Conservation (phyloP, 2,113 vertebrate genomes). For the Periophthalmodon schlosseri region DNA sequence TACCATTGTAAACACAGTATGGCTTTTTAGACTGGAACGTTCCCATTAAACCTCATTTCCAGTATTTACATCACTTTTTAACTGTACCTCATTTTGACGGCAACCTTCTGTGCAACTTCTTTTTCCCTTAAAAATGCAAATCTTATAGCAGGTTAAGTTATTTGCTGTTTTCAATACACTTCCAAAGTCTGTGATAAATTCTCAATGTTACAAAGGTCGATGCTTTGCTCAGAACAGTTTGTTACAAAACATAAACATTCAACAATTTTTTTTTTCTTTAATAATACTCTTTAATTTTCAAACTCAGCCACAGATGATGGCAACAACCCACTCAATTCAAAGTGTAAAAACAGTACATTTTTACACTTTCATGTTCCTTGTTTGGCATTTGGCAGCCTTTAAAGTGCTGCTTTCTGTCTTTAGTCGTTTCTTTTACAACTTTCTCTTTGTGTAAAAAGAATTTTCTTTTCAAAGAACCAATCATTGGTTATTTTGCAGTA, state of each 20-base stretch:
- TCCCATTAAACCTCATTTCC: background rate
- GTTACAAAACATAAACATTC: background rate
- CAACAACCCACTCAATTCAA: background rate
- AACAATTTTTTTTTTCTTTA: background rate
- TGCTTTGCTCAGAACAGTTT: conserved; percentile 13
- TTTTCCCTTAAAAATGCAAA: background rate
- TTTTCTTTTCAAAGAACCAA: background rate
- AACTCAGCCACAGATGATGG: background rate
- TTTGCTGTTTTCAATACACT: conserved; percentile 10
- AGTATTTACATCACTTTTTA: background rate
- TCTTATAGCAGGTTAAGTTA: conserved; percentile 5
- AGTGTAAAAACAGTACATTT: conserved; percentile 2
- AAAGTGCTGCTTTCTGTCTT: background rate
- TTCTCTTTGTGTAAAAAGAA: background rate
- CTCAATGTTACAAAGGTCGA: background rate
- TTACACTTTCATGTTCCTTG: background rate
- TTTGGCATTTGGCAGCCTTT: background rate
- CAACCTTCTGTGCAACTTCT: background rate
- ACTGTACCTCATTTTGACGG: too few relatives aligned
- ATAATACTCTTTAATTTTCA: conserved; percentile 5
- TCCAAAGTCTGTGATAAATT: background rate
- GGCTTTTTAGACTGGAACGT: background rate
- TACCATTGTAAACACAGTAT: background rate
- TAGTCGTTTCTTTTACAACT: background rate
- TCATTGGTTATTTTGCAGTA: background rate